phyloP scores from a whole-genome alignment of 1,140 invertebrate genomes.

The Apis laboriosa region DNA sequence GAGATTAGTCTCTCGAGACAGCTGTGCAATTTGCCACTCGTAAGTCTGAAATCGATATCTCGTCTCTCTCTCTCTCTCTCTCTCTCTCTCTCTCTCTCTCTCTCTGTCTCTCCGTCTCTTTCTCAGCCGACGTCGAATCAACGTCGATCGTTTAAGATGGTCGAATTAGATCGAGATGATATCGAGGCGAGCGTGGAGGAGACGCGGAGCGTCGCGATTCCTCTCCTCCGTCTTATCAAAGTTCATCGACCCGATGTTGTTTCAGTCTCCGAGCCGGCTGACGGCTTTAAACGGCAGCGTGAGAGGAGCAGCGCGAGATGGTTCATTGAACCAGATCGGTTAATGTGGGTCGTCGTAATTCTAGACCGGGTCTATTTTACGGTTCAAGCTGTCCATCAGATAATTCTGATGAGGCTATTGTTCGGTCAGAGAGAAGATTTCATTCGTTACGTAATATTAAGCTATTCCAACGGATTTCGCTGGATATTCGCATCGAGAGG shows the following conservation, averaged over 20 bases:
- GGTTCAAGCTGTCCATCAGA: constrained; percentile 63
- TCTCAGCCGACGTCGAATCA: neutral
- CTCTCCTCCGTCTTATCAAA: neutral
- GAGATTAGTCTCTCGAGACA: neutral
- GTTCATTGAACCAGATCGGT: constrained; percentile 50
- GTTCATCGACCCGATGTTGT: constrained; percentile 26
- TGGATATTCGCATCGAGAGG: constrained; percentile 8
- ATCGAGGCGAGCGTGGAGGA: neutral
- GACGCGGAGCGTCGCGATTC: neutral
- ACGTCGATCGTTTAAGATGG: neutral
- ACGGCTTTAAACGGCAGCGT: neutral
- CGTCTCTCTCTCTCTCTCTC: too few relatives aligned
- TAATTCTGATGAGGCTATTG: constrained; percentile 70
- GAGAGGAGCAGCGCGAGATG: neutral
- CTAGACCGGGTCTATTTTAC: constrained; percentile 59
- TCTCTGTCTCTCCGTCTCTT: too few relatives aligned
- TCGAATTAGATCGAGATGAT: neutral
- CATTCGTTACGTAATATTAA: constrained; percentile 52
- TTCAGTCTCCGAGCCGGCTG: constrained; percentile 18
- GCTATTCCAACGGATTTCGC: constrained; percentile 19
- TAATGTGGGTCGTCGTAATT: constrained; percentile 59
- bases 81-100: too few relatives aligned
- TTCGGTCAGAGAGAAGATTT: constrained; percentile 44
- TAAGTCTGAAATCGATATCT: neutral
- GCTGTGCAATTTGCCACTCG: neutral